Conservation (phyloP, 2,888 invertebrate species). For the Sarcophaga subvicina region DNA sequence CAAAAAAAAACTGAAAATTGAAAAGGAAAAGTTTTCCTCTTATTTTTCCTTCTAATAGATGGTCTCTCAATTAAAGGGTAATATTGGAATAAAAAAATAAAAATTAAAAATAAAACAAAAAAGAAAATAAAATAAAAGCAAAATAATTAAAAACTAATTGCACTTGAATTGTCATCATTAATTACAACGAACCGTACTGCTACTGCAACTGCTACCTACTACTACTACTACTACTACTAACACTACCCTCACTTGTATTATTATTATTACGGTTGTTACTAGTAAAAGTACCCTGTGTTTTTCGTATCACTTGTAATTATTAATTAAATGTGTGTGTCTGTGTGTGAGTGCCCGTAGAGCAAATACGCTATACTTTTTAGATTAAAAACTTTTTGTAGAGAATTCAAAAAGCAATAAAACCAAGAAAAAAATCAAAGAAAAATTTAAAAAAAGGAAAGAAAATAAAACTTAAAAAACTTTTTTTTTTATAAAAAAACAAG, state of each 20-base stretch:
- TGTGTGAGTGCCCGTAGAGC: constrained; percentile 61
- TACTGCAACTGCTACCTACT: constrained; percentile 30
- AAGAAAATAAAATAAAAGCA: not conserved
- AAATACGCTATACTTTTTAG: not conserved
- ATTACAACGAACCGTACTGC: constrained; percentile 38
- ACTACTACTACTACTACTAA: constrained; percentile 31
- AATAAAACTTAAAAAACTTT: constrained; percentile 23
- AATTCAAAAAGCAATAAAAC: constrained; percentile 19
- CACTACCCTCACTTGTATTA: constrained; percentile 23
- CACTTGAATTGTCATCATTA: constrained; percentile 35
- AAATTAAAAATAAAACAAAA: constrained; percentile 29
- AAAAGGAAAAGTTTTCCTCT: constrained; percentile 4
- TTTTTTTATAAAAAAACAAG: not conserved
- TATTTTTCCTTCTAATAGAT: not conserved
- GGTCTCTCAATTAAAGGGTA: constrained; percentile 16
- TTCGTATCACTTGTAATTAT: constrained; percentile 47
- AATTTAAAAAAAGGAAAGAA: constrained; percentile 53
- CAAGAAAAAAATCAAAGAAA: constrained; percentile 29
- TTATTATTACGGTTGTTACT: constrained; percentile 27
- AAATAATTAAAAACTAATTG: constrained; percentile 29
- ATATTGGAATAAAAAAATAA: constrained; percentile 18
- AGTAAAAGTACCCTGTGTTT: constrained; percentile 28
- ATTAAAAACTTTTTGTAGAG: not conserved
- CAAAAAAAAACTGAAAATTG: not conserved
- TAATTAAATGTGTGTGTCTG: constrained; percentile 36